These are phyloP conservation scores for Camponotus floridanus DNA, from an alignment of 1,140 invertebrate genomes.

Conservation along the genomic window DNA sequence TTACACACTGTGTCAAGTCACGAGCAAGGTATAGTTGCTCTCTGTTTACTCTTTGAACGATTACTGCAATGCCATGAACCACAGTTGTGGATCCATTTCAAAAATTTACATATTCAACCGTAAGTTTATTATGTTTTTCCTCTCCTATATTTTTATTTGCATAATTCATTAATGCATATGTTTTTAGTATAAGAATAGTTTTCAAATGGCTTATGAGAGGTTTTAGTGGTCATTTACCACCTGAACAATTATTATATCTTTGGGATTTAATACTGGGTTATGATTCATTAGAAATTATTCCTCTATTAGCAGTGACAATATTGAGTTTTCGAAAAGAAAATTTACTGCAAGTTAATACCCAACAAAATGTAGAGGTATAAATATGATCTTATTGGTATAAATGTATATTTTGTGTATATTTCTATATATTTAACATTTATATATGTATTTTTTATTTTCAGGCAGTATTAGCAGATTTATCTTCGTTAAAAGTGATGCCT, in stretches of 20 bases:
- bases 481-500: slow-evolving; percentile 95
- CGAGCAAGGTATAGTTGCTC: slow-evolving; percentile 94
- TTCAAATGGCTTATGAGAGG: slow-evolving; percentile 98
- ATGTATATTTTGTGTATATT: neutral
- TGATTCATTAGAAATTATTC: slow-evolving; percentile 95
- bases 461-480: slow-evolving; percentile 95
- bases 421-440: slow-evolving; percentile 20
- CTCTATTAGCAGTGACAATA: slow-evolving; percentile 95
- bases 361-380: slow-evolving; percentile 93
- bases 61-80: slow-evolving; percentile 96
- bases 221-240: slow-evolving; percentile 97
- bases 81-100: slow-evolving; percentile 95
- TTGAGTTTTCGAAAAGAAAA: slow-evolving; percentile 97
- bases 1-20: slow-evolving; percentile 97
- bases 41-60: slow-evolving; percentile 95
- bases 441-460: slow-evolving; percentile 81
- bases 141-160: neutral
- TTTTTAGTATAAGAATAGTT: slow-evolving; percentile 92
- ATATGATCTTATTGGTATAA: neutral
- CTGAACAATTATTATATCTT: slow-evolving; percentile 95
- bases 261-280: slow-evolving; percentile 98
- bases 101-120: slow-evolving; percentile 95
- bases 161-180: slow-evolving; percentile 27
- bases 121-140: slow-evolving; percentile 87
- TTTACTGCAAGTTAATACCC: slow-evolving; percentile 94